phyloP scores from a whole-genome alignment of 2,888 invertebrate species.

The Hyles lineata region DNA sequence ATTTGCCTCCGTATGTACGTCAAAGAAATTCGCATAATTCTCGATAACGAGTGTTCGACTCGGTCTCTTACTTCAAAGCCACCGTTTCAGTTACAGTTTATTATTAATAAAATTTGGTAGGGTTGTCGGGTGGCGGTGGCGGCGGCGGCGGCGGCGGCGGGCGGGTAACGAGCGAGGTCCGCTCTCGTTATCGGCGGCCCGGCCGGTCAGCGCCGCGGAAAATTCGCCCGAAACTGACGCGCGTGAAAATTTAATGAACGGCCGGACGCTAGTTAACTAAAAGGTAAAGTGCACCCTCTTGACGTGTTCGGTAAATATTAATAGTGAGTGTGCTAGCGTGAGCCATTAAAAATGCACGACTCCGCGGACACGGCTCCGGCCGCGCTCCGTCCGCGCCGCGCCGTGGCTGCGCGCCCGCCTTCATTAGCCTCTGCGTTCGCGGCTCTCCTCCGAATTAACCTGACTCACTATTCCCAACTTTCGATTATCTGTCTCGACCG shows the following conservation, averaged over 20 bases:
- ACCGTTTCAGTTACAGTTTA: slow-evolving; percentile 82
- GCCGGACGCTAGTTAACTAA: slow-evolving; percentile 85
- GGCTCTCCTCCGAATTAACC: slow-evolving; percentile 58
- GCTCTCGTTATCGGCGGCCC: slow-evolving; percentile 73
- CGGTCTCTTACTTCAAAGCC: slow-evolving; percentile 81
- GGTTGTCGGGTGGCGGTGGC: slow-evolving; percentile 56
- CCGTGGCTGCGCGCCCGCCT: slow-evolving; percentile 50
- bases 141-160: slow-evolving; percentile 45
- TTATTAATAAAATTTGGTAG: slow-evolving; percentile 84
- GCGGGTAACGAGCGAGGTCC: slow-evolving; percentile 71
- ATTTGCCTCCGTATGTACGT: slow-evolving; percentile 56
- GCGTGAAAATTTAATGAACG: slow-evolving; percentile 86
- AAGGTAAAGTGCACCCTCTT: slow-evolving; percentile 86
- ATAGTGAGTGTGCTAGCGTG: slow-evolving; percentile 83
- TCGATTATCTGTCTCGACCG: slow-evolving; percentile 55
- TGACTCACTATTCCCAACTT: slow-evolving; percentile 42
- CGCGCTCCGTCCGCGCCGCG: slow-evolving; percentile 1
- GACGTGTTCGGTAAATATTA: slow-evolving; percentile 85
- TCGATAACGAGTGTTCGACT: slow-evolving; percentile 80
- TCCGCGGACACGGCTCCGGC: slow-evolving; percentile 72
- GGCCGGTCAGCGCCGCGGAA: slow-evolving; percentile 83
- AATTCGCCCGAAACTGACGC: slow-evolving; percentile 85
- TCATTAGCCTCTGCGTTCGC: slow-evolving; percentile 73
- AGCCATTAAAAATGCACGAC: slow-evolving; percentile 84
- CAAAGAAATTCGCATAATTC: slow-evolving; percentile 82